phyloP scores from a whole-genome alignment of 2,797 vertebrate species.

The Paratrypauchen microcephalus region DNA sequence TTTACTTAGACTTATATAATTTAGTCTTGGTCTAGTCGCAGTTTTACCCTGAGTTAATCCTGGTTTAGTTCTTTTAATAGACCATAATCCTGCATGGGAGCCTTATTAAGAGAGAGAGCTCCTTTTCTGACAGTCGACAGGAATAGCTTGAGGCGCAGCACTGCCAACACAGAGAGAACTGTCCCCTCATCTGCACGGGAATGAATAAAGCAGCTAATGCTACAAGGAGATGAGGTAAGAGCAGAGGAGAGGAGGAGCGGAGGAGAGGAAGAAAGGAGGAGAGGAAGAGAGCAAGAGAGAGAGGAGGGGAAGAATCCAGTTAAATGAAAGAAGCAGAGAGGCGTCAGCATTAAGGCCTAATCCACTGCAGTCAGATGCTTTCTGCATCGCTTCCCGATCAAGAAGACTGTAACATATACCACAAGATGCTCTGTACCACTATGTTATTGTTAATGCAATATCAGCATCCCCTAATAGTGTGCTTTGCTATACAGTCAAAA shows the following conservation, averaged over 20 bases:
- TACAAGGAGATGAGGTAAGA: slow-evolving; percentile 13
- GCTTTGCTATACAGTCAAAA: not conserved
- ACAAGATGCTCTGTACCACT: not conserved
- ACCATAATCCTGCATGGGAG: slow-evolving; percentile 1
- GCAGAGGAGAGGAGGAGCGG: slow-evolving; percentile 13
- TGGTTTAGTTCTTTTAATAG: slow-evolving; percentile 4
- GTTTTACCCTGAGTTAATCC: slow-evolving; percentile 4
- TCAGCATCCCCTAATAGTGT: slow-evolving; percentile 1
- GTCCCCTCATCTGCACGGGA: slow-evolving; percentile 54
- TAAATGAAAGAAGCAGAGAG: slow-evolving; percentile 72
- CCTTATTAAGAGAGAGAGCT: slow-evolving; percentile 8
- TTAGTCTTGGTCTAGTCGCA: not conserved
- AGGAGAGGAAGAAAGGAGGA: slow-evolving; percentile 12
- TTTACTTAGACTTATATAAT: not conserved
- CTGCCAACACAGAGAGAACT: slow-evolving; percentile 54
- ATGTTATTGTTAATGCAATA: slow-evolving; percentile 6
- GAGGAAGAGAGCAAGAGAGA: slow-evolving; percentile 1
- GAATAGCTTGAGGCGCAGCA: slow-evolving; percentile 49
- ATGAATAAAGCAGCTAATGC: slow-evolving; percentile 42
- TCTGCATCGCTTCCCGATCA: slow-evolving; percentile 64
- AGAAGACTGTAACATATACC: slow-evolving; percentile 49
- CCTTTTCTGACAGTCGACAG: slow-evolving; percentile 13
- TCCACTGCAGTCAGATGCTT: slow-evolving; percentile 73
- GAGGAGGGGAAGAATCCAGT: slow-evolving; percentile 64
- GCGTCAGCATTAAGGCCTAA: slow-evolving; percentile 72